Percentiles rank a stretch among this genome's conserved stretches.
These are phyloP conservation scores for Zoanthus solanderi DNA, from an alignment of 92 coral and sea anemone species.

Conservation along the genomic window DNA sequence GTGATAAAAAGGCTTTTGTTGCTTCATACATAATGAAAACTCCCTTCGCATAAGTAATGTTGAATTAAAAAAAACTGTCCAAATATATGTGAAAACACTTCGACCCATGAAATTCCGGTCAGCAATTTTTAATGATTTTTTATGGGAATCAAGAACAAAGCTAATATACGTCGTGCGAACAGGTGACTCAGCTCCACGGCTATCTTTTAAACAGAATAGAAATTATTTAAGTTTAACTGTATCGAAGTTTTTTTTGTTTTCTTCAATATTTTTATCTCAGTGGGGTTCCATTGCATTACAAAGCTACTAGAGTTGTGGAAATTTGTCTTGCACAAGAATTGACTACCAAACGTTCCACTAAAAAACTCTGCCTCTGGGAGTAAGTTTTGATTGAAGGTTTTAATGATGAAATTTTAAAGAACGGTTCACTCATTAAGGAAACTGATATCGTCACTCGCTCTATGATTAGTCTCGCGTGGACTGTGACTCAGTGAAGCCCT, in stretches of 20 bases:
- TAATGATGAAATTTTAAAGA: neutral
- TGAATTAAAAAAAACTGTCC: neutral
- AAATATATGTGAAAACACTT: slow-evolving; percentile 17
- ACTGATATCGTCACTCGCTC: slow-evolving; percentile 30
- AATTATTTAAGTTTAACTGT: neutral
- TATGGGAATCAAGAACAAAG: neutral
- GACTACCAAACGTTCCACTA: neutral
- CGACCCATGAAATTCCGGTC: neutral
- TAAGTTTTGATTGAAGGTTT: slow-evolving; percentile 16
- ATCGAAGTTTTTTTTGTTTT: neutral
- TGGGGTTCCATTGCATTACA: slow-evolving; percentile 14
- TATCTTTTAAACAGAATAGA: slow-evolving; percentile 4
- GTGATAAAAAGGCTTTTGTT: neutral
- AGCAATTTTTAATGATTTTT: slow-evolving; percentile 9
- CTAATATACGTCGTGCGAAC: neutral
- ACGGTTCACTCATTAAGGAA: neutral
- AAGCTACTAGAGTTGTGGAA: neutral
- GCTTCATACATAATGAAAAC: slow-evolving; percentile 33
- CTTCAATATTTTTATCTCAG: slow-evolving; percentile 22
- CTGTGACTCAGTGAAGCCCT: neutral
- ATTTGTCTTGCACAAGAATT: neutral
- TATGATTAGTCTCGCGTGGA: slow-evolving; percentile 18
- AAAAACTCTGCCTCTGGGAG: neutral
- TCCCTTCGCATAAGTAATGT: slow-evolving; percentile 28
- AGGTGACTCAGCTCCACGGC: neutral